Evolutionary conservation across 2,797 vertebrate genomes (phyloP).

Genomic region (Spinibarbus caldwelli): DNA sequence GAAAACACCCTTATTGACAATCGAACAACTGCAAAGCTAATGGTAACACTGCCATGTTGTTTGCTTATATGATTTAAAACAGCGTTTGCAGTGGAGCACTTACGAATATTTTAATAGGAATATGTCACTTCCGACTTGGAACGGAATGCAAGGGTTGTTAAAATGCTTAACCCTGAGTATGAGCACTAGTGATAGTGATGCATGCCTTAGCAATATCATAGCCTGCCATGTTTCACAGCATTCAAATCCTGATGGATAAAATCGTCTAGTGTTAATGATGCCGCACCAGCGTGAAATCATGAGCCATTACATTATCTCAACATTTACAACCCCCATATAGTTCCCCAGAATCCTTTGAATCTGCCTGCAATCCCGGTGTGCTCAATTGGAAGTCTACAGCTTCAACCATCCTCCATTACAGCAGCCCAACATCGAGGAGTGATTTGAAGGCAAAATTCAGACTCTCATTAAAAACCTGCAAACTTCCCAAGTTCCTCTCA

Average conservation of each 20-base stretch:
- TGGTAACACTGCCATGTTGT: neutral
- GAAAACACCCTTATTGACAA: too few species aligned
- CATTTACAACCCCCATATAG: neutral
- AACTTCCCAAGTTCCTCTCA: constrained; percentile 14
- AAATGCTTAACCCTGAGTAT: neutral
- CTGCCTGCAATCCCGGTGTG: neutral
- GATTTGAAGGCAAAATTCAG: constrained; percentile 9
- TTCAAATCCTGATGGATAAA: neutral
- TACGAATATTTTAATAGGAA: neutral
- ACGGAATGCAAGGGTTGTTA: neutral
- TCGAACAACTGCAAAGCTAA: too few species aligned
- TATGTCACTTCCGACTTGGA: neutral
- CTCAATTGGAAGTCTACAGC: neutral
- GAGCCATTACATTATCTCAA: constrained; percentile 7
- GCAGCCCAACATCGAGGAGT: neutral
- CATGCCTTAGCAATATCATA: neutral
- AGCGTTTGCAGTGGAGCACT: neutral
- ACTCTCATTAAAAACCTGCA: constrained; percentile 13
- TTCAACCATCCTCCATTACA: constrained; percentile 11
- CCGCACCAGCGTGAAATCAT: constrained; percentile 71
- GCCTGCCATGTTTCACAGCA: neutral
- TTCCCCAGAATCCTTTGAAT: constrained; percentile 9
- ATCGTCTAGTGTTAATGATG: constrained; percentile 49
- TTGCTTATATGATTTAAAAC: neutral
- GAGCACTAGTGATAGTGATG: neutral